Evolutionary conservation across 2,888 invertebrate genomes (phyloP).

Genomic region (Heliconius erato): DNA sequence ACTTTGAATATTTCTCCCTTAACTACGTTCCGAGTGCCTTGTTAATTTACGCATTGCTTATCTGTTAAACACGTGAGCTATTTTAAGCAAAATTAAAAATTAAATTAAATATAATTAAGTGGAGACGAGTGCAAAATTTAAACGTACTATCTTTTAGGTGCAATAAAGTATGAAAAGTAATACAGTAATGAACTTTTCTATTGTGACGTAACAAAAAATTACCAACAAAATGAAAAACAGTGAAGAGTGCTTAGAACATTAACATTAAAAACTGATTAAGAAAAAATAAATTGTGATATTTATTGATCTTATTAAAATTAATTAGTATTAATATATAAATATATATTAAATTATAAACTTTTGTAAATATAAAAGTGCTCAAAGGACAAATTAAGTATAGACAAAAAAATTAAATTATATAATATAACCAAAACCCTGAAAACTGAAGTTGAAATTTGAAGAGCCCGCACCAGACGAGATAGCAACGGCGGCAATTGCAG

Average conservation of each 20-base stretch:
- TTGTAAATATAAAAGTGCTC: slow-evolving; percentile 53
- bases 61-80: slow-evolving; percentile 53
- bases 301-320: slow-evolving; percentile 75
- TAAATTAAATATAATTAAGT: slow-evolving; percentile 23
- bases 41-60: slow-evolving; percentile 59
- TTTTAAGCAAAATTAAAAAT: background rate
- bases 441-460: slow-evolving; percentile 60
- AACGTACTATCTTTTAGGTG: slow-evolving; percentile 56
- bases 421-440: slow-evolving; percentile 51
- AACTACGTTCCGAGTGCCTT: slow-evolving; percentile 58
- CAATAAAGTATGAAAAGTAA: slow-evolving; percentile 68
- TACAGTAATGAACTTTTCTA: slow-evolving; percentile 66
- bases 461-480: slow-evolving; percentile 70
- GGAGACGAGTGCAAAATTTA: slow-evolving; percentile 64
- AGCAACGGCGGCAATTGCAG: slow-evolving; percentile 84
- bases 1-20: slow-evolving; percentile 68
- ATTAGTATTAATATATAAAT: slow-evolving; percentile 48
- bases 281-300: slow-evolving; percentile 78
- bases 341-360: slow-evolving; percentile 51
- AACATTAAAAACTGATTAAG: slow-evolving; percentile 57
- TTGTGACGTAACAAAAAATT: slow-evolving; percentile 73
- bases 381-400: slow-evolving; percentile 53
- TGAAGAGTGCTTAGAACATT: slow-evolving; percentile 82
- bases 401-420: slow-evolving; percentile 30
- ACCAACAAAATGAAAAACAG: slow-evolving; percentile 83